phyloP scores from a whole-genome alignment of 2,113 vertebrate genomes.

The Rhombomys opimus region DNA sequence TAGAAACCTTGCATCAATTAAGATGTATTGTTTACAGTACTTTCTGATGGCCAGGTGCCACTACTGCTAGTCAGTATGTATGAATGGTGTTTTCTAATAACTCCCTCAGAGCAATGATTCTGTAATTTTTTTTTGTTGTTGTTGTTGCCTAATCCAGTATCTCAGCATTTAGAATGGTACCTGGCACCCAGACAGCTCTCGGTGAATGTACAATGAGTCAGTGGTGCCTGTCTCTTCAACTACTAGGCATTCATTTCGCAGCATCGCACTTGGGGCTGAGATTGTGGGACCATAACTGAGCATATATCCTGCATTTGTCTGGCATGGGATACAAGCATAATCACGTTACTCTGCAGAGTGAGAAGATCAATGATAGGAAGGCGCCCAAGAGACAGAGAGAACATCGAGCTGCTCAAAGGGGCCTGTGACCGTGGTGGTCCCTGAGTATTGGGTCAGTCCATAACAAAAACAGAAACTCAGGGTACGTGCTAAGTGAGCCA shows the following conservation, averaged over 20 bases:
- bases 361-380: not conserved
- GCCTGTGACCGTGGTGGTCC: not conserved
- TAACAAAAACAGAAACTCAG: not conserved
- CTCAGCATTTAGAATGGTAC: not conserved
- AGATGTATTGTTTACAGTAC: not conserved
- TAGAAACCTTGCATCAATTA: not conserved
- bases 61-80: not conserved
- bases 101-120: not conserved
- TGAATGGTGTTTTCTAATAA: not conserved
- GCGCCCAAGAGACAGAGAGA: not conserved
- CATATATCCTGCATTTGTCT: not conserved
- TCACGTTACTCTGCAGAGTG: not conserved
- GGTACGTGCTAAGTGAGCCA: not conserved
- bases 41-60: not conserved
- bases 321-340: not conserved
- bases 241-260: not conserved
- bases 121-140: constrained; percentile 20
- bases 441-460: not conserved
- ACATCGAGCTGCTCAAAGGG: not conserved
- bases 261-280: not conserved
- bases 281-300: not conserved
- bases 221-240: not conserved
- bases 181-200: not conserved
- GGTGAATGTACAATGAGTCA: not conserved
- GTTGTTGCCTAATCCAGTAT: not conserved